A percentile compares a stretch with the other conserved stretches of the same genome.
phyloP scores from a whole-genome alignment of 2,797 vertebrate genomes.

The Labroides dimidiatus region DNA sequence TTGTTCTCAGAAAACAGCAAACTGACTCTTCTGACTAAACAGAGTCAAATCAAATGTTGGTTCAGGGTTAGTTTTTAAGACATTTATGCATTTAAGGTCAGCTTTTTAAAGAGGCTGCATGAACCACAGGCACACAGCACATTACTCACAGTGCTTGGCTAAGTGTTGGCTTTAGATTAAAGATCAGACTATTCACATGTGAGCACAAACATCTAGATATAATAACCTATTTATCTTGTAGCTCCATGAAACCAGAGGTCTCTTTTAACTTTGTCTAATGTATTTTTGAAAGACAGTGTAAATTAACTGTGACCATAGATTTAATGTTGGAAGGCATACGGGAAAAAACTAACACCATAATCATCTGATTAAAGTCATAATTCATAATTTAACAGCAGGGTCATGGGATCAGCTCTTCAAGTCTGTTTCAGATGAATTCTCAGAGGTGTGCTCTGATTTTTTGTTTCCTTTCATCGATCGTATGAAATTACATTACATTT shows the following conservation, averaged over 20 bases:
- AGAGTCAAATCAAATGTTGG: neutral
- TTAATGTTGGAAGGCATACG: too few species aligned
- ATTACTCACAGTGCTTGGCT: neutral
- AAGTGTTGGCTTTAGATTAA: neutral
- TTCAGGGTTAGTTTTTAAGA: conserved; percentile 1
- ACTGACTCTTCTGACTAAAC: conserved; percentile 7
- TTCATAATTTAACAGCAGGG: too few species aligned
- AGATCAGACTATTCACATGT: neutral
- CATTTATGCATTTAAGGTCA: neutral
- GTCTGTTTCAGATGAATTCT: too few species aligned
- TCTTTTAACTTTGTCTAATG: neutral
- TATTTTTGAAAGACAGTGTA: neutral
- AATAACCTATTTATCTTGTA: neutral
- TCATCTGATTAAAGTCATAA: too few species aligned
- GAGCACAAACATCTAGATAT: neutral
- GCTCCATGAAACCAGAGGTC: neutral
- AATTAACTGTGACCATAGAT: too few species aligned
- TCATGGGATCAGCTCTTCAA: too few species aligned
- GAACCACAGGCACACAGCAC: neutral
- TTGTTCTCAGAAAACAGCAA: conserved; percentile 17
- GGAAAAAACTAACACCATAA: too few species aligned
- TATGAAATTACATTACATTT: too few species aligned
- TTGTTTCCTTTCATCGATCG: too few species aligned
- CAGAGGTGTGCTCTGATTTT: too few species aligned
- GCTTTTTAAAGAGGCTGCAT: neutral